Percentiles rank a stretch among this genome's conserved stretches.
phyloP scores from a whole-genome alignment of 2,888 invertebrate genomes.

The Flexamia atlantica region DNA sequence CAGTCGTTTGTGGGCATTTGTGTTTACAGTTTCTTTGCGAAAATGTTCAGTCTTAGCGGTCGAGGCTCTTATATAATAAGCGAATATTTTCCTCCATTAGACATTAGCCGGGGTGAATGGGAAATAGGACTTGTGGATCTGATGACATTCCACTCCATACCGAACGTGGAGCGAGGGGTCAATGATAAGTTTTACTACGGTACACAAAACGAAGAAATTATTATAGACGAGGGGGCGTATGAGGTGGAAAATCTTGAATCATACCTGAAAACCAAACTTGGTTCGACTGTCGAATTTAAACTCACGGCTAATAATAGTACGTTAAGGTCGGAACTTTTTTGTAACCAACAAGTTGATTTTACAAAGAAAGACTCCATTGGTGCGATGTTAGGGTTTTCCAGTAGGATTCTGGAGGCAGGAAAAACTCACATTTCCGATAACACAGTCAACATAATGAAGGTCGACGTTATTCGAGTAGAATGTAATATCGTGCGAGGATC shows the following conservation, averaged over 20 bases:
- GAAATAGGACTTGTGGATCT: conserved; percentile 41
- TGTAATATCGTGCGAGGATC: conserved; percentile 10
- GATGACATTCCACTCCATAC: conserved; percentile 46
- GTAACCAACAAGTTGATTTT: neutral
- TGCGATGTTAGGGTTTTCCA: neutral
- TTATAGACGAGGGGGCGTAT: conserved; percentile 6
- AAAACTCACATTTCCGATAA: neutral
- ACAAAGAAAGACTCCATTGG: conserved; percentile 11
- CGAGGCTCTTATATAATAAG: neutral
- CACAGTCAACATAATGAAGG: conserved; percentile 63
- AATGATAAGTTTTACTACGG: conserved; percentile 30
- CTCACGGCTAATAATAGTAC: conserved; percentile 23
- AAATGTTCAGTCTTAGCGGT: conserved; percentile 70
- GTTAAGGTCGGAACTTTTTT: neutral
- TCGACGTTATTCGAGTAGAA: conserved; percentile 67
- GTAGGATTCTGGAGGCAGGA: neutral
- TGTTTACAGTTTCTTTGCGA: conserved; percentile 62
- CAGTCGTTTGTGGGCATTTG: conserved; percentile 65
- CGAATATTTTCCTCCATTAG: conserved; percentile 63
- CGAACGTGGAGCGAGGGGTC: conserved; percentile 7
- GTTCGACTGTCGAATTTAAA: neutral
- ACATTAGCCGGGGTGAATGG: conserved; percentile 67
- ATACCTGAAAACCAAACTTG: neutral
- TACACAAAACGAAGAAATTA: neutral
- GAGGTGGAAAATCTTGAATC: conserved; percentile 17